phyloP scores from a whole-genome alignment of 2,797 vertebrate species.

The Emydoidea blandingii region DNA sequence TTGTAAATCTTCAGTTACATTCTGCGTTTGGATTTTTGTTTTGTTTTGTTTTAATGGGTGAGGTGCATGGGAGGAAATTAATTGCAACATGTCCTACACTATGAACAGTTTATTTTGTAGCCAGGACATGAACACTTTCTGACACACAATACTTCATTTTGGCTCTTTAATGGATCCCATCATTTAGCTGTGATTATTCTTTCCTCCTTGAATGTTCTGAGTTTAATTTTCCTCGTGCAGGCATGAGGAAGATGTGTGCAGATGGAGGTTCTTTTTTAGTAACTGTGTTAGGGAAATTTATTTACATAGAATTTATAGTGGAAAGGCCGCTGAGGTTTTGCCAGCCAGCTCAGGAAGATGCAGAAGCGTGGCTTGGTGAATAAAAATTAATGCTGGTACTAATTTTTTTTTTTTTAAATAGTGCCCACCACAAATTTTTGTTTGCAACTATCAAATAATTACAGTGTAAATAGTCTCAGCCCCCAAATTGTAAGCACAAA shows the following conservation, averaged over 20 bases:
- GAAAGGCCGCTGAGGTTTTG: background rate
- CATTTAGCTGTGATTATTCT: background rate
- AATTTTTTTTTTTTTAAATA: background rate
- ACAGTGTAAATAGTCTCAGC: background rate
- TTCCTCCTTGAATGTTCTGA: background rate
- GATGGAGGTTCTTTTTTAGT: background rate
- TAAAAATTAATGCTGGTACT: background rate
- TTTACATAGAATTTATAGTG: background rate
- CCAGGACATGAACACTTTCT: background rate
- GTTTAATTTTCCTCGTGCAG: background rate
- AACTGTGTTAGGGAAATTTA: background rate
- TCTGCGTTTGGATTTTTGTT: background rate
- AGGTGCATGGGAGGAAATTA: background rate
- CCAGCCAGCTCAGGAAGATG: background rate
- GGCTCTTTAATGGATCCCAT: background rate
- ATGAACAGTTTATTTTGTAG: background rate
- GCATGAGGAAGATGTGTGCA: background rate
- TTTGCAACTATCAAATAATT: background rate
- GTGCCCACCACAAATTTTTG: background rate
- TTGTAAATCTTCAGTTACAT: background rate
- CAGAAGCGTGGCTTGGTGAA: background rate
- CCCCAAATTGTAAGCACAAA: background rate
- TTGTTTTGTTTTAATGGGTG: background rate
- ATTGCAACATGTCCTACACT: background rate
- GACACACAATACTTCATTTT: background rate